Conservation (phyloP, 2,888 invertebrate species). For the Teleiodes luculella region DNA sequence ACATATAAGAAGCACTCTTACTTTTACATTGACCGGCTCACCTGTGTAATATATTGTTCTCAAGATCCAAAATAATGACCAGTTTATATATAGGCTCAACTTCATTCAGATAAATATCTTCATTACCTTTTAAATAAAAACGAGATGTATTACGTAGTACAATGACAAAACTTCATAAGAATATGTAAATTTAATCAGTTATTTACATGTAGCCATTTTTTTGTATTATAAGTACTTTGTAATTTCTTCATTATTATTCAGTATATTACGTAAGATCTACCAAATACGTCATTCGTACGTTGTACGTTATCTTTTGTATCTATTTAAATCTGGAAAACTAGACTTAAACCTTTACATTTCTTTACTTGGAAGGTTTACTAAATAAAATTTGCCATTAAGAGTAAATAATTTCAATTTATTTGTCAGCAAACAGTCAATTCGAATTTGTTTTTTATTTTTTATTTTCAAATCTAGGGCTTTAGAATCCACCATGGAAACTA, state of each 20-base stretch:
- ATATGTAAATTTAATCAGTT: neutral
- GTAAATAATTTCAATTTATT: too few species aligned
- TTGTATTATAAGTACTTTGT: neutral
- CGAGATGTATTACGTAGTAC: neutral
- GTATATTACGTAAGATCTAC: neutral
- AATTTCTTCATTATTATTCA: slow-evolving; percentile 5
- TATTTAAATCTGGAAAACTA: too few species aligned
- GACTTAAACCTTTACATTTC: too few species aligned
- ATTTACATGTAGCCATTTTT: neutral
- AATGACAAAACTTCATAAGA: neutral
- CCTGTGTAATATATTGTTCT: neutral
- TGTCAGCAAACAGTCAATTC: too few species aligned
- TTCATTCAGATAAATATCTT: slow-evolving; percentile 1
- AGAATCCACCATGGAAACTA: neutral
- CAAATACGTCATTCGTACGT: too few species aligned
- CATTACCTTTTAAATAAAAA: neutral
- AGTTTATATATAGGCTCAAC: neutral
- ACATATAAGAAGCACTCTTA: neutral
- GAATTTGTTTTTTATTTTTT: neutral
- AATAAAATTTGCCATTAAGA: neutral
- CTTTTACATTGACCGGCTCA: neutral
- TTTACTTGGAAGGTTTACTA: too few species aligned
- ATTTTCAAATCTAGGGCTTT: neutral
- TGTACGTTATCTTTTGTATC: too few species aligned
- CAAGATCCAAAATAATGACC: neutral